These are phyloP conservation scores for Zaprionus capensis DNA, from an alignment of 1,140 invertebrate species.

Conservation along the genomic window DNA sequence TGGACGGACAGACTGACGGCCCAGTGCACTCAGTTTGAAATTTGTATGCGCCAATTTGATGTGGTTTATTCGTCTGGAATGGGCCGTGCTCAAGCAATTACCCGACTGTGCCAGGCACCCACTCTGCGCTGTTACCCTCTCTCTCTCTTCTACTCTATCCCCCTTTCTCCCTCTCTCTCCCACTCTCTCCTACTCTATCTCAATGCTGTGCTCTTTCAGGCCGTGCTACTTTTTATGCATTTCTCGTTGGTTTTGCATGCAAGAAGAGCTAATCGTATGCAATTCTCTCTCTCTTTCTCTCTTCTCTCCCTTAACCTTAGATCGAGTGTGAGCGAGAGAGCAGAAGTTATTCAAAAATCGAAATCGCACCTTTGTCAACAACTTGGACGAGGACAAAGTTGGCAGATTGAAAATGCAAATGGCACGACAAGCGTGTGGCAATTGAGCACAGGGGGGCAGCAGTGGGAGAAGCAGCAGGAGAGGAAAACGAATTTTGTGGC, in stretches of 20 bases:
- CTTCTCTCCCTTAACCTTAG: not conserved
- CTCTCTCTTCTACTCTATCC: not conserved
- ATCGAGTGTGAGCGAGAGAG: not conserved
- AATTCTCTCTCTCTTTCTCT: not conserved
- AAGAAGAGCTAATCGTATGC: slow-evolving; percentile 7
- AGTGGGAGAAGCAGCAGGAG: not conserved
- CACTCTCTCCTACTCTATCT: not conserved
- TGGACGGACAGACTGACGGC: slow-evolving; percentile 18
- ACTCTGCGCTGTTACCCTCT: not conserved
- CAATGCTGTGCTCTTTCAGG: not conserved
- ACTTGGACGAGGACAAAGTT: slow-evolving; percentile 53
- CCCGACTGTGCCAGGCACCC: slow-evolving; percentile 42
- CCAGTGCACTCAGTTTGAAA: slow-evolving; percentile 63
- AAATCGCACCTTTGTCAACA: slow-evolving; percentile 35
- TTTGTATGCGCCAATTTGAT: slow-evolving; percentile 58
- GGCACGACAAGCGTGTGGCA: slow-evolving; percentile 18
- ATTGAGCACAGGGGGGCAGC: slow-evolving; percentile 9
- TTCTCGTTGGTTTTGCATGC: slow-evolving; percentile 23
- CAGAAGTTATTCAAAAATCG: slow-evolving; percentile 1
- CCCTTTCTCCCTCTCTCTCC: not conserved
- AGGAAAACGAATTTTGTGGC: slow-evolving; percentile 46
- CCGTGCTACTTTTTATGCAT: slow-evolving; percentile 39
- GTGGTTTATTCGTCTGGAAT: slow-evolving; percentile 72
- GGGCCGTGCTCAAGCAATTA: slow-evolving; percentile 61
- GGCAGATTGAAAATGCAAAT: slow-evolving; percentile 79